Conservation (phyloP, 2,797 vertebrate genomes). For the Oreonectes daqikongensis region DNA sequence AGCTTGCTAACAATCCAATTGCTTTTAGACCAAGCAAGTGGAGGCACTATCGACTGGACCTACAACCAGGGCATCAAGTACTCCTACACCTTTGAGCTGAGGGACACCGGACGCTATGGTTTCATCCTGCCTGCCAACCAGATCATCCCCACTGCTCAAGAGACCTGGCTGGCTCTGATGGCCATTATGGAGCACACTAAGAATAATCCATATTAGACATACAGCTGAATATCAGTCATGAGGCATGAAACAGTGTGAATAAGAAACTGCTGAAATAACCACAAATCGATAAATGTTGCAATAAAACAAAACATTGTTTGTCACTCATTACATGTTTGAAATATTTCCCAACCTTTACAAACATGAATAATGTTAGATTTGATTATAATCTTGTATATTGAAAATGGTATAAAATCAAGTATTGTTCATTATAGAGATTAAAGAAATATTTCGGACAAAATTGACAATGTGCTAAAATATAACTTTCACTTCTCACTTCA, state of each 20-base stretch:
- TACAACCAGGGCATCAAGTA: conserved; percentile 92
- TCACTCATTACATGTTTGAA: too few relatives aligned
- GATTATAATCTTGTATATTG: too few relatives aligned
- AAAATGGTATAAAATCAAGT: too few relatives aligned
- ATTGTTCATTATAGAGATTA: too few relatives aligned
- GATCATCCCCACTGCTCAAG: conserved; percentile 88
- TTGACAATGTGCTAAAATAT: too few relatives aligned
- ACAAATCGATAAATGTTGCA: background rate
- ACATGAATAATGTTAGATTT: too few relatives aligned
- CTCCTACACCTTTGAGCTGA: conserved; percentile 92
- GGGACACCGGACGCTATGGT: conserved; percentile 86
- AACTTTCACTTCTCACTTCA: too few relatives aligned
- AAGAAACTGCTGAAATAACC: background rate
- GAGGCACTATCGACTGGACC: conserved; percentile 88
- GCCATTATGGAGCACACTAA: conserved; percentile 82
- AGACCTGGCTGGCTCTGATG: conserved; percentile 89
- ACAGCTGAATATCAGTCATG: background rate
- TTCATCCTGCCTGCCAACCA: conserved; percentile 90
- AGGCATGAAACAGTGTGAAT: background rate
- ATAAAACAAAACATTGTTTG: background rate
- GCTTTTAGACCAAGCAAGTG: conserved; percentile 85
- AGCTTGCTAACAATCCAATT: background rate
- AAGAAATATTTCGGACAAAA: too few relatives aligned
- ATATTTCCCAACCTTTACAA: too few relatives aligned
- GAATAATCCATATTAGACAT: conserved; percentile 74